These are phyloP conservation scores for Chrysodeixis includens DNA, from an alignment of 2,888 invertebrate genomes.

Conservation along the genomic window DNA sequence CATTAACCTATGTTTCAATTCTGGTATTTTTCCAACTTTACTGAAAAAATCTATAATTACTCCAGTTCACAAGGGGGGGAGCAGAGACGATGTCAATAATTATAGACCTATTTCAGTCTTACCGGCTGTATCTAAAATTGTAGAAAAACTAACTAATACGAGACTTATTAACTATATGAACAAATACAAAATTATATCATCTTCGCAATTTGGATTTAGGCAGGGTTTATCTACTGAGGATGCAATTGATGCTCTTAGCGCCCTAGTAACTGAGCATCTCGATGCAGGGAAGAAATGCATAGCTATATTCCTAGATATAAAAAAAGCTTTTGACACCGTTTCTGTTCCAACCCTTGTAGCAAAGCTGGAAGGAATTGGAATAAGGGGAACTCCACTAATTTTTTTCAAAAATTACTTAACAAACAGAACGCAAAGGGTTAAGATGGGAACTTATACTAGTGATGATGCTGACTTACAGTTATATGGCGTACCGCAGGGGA, in stretches of 20 bases:
- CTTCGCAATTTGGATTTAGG: neutral
- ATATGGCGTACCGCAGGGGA: neutral
- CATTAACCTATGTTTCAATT: conserved; percentile 19
- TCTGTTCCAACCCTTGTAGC: neutral
- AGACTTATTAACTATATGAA: neutral
- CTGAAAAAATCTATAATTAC: conserved; percentile 25
- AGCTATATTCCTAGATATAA: neutral
- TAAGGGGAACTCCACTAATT: neutral
- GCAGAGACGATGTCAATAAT: conserved; percentile 26
- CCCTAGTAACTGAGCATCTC: neutral
- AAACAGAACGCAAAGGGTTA: neutral
- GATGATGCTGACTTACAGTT: neutral
- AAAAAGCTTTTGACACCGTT: neutral
- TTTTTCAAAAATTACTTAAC: neutral
- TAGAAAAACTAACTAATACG: neutral
- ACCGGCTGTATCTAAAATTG: neutral
- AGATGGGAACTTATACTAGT: neutral
- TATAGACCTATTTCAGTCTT: conserved; percentile 41
- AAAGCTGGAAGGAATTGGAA: neutral
- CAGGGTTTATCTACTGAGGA: neutral
- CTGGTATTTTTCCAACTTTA: conserved; percentile 24
- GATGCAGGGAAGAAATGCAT: neutral
- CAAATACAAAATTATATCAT: neutral
- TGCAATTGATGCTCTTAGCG: neutral
- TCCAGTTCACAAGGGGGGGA: conserved; percentile 28